phyloP scores from a whole-genome alignment of 30 jellyfish, hydroid and myxozoan genomes.

The Morbakka virulenta region DNA sequence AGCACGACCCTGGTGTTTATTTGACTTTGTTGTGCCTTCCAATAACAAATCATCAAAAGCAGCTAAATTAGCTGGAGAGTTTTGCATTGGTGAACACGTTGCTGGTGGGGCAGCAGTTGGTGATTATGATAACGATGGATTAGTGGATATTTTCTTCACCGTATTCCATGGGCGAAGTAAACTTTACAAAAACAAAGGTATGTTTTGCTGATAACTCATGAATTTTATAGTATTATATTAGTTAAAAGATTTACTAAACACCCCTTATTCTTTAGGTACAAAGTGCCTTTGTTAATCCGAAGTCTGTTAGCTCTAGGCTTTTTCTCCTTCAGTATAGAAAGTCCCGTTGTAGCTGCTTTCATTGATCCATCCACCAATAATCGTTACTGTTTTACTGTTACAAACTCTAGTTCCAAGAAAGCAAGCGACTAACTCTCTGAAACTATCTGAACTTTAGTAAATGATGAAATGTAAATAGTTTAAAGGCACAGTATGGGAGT shows the following conservation, averaged over 20 bases:
- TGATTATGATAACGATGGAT: conserved; percentile 92
- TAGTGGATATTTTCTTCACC: conserved; percentile 74
- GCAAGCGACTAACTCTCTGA: too few relatives aligned
- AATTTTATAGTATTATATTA: too few relatives aligned
- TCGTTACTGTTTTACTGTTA: too few relatives aligned
- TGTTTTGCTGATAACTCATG: too few relatives aligned
- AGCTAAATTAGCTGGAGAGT: conserved; percentile 72
- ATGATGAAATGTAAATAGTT: too few relatives aligned
- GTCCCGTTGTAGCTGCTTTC: too few relatives aligned
- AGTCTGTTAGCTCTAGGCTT: background rate
- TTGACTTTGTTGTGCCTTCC: conserved; percentile 73
- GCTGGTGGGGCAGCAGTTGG: conserved; percentile 99
- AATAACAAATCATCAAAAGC: conserved; percentile 42
- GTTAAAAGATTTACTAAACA: too few relatives aligned
- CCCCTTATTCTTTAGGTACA: too few relatives aligned
- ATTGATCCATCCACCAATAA: too few relatives aligned
- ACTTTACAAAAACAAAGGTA: conserved; percentile 79
- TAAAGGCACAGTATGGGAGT: too few relatives aligned
- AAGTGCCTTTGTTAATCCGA: background rate
- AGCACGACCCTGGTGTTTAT: conserved; percentile 84
- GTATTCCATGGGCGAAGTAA: conserved; percentile 68
- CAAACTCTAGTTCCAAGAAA: too few relatives aligned
- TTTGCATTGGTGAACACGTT: conserved; percentile 70
- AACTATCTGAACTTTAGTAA: too few relatives aligned
- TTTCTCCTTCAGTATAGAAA: background rate